A percentile compares a stretch with the other conserved stretches of the same genome.
Conservation (phyloP, 2,888 invertebrate species). For the Pandemis corylana region DNA sequence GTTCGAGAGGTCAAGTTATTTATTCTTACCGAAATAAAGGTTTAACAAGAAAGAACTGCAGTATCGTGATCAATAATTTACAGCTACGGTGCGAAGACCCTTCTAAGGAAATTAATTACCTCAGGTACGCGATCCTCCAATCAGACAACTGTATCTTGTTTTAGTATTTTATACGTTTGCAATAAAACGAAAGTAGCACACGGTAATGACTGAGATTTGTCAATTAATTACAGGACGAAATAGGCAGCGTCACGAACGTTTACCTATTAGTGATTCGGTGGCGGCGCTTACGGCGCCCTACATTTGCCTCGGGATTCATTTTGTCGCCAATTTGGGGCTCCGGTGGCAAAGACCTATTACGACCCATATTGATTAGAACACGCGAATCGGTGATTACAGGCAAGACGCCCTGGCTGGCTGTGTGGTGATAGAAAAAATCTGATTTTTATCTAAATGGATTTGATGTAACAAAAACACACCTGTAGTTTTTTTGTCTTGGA, state of each 20-base stretch:
- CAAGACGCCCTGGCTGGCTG: background rate
- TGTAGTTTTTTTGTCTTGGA: background rate
- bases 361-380: constrained; percentile 43
- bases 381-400: constrained; percentile 44
- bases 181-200: constrained; percentile 64
- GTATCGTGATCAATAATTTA: constrained; percentile 10
- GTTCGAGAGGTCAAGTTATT: background rate
- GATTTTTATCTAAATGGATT: constrained; percentile 6
- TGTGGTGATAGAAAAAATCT: background rate
- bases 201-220: constrained; percentile 72
- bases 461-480: background rate
- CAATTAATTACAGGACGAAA: constrained; percentile 75
- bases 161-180: constrained; percentile 22
- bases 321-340: constrained; percentile 49
- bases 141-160: constrained; percentile 8
- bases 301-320: constrained; percentile 53
- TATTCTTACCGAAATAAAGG: background rate
- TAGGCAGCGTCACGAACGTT: constrained; percentile 70
- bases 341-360: constrained; percentile 43
- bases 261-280: constrained; percentile 52
- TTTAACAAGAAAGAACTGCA: background rate
- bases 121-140: background rate
- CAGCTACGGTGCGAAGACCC: background rate
- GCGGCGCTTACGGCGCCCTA: constrained; percentile 61
- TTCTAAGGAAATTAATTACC: background rate